These are phyloP conservation scores for Epinotia brunnichana DNA, from an alignment of 2,888 invertebrate genomes.

Conservation along the genomic window DNA sequence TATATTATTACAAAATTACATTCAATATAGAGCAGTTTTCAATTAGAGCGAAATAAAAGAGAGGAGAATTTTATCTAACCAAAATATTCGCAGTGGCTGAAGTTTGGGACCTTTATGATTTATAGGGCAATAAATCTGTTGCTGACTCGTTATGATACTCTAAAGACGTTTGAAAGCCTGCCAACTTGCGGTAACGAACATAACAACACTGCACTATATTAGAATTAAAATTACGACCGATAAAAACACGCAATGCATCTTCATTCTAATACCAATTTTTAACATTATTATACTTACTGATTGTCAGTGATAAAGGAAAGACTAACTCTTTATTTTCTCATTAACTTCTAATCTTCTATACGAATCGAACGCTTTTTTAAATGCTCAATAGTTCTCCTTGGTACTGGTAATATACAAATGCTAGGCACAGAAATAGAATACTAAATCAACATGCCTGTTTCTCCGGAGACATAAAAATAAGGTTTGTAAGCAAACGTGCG, in stretches of 20 bases:
- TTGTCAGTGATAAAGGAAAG: too few species aligned
- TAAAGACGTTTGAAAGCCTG: conserved; percentile 73
- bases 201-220: conserved; percentile 24
- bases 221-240: conserved; percentile 22
- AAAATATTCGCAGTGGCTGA: conserved; percentile 58
- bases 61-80: conserved; percentile 45
- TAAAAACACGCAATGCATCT: not conserved
- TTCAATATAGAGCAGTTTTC: not conserved
- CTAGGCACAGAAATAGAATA: conserved; percentile 39
- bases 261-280: not conserved
- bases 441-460: conserved; percentile 44
- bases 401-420: conserved; percentile 13
- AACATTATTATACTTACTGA: not conserved
- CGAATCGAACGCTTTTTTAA: not conserved
- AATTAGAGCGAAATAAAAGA: not conserved
- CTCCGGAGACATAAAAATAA: conserved; percentile 47
- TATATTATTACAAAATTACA: too few species aligned
- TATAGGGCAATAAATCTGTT: conserved; percentile 72
- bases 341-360: not conserved
- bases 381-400: conserved; percentile 15
- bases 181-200: conserved; percentile 69
- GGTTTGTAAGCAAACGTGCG: conserved; percentile 56
- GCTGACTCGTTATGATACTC: conserved; percentile 68
- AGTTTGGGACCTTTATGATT: conserved; percentile 71
- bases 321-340: not conserved